Percentiles rank a stretch among this genome's conserved stretches.
Conservation (phyloP, 2,113 vertebrate species). For the Malurus cyaneus region DNA sequence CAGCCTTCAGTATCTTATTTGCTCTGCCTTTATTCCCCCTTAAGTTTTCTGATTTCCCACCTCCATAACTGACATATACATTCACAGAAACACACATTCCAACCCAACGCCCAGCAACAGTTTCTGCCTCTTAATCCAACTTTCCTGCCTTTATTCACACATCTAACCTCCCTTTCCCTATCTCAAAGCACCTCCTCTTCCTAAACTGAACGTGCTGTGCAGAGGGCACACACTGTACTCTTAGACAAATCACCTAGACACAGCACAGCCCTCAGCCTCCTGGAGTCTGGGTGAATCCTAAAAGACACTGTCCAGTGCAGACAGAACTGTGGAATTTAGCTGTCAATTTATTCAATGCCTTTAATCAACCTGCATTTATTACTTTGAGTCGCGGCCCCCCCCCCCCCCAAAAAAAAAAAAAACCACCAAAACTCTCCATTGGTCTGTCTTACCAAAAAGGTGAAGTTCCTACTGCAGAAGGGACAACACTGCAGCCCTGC, state of each 20-base stretch:
- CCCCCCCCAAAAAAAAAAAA: too few relatives aligned
- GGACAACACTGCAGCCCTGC: fast-evolving
- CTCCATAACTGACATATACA: background rate
- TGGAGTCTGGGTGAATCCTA: background rate
- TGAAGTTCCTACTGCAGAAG: background rate
- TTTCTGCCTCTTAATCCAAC: background rate
- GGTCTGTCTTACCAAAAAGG: background rate
- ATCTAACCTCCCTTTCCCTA: background rate
- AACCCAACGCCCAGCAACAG: background rate
- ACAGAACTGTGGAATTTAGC: background rate
- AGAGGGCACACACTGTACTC: background rate
- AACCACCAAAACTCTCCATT: background rate
- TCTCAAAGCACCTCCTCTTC: background rate
- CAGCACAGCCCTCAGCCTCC: background rate
- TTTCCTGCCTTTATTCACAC: background rate
- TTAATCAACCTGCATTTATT: background rate
- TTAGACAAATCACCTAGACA: background rate
- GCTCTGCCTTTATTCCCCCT: background rate
- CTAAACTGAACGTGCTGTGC: background rate
- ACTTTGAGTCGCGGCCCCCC: background rate
- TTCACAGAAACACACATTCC: background rate
- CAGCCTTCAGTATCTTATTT: background rate
- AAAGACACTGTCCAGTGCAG: background rate
- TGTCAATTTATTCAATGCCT: fast-evolving
- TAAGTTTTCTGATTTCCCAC: background rate